phyloP scores from a whole-genome alignment of 37 sponge, comb jelly and placozoan genomes.

The Axinella damicornis region DNA sequence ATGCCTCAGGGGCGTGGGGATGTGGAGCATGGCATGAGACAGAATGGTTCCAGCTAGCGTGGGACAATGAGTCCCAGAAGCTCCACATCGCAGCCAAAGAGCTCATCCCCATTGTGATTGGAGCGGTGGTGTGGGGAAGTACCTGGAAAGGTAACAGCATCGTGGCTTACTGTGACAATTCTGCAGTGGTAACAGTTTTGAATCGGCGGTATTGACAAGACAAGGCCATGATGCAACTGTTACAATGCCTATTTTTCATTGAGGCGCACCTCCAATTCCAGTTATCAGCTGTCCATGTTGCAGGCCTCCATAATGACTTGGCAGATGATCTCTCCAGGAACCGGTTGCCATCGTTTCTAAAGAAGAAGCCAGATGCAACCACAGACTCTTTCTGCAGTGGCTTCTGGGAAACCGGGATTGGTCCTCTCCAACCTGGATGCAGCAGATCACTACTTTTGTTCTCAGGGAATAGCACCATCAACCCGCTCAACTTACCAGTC shows the following conservation, averaged over 20 bases:
- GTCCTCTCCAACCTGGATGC: constrained; percentile 44
- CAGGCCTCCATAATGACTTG: constrained; percentile 11
- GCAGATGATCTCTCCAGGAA: constrained; percentile 70
- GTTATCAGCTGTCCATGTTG: constrained; percentile 12
- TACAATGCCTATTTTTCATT: constrained; percentile 40
- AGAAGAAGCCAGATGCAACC: constrained; percentile 5
- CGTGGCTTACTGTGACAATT: background rate
- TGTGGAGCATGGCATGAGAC: constrained; percentile 40
- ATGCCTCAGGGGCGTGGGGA: constrained; percentile 69
- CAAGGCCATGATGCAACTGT: constrained; percentile 21
- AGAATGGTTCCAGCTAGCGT: constrained; percentile 51
- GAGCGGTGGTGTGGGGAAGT: constrained; percentile 49
- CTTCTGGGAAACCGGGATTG: constrained; percentile 34
- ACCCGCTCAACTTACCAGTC: constrained; percentile 29
- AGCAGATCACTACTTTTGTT: constrained; percentile 1
- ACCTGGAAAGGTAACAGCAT: background rate
- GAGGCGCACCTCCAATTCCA: constrained; percentile 35
- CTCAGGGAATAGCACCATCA: constrained; percentile 31
- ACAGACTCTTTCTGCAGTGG: background rate
- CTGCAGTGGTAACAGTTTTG: constrained; percentile 1
- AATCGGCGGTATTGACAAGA: constrained; percentile 2
- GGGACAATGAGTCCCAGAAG: background rate
- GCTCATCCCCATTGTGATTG: constrained; percentile 51
- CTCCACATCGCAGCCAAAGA: constrained; percentile 54
- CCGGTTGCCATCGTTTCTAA: constrained; percentile 1